A percentile compares a stretch with the other conserved stretches of the same genome.
Evolutionary conservation across 1,140 invertebrate species (phyloP).

Genomic region (Reticulitermes speratus): DNA sequence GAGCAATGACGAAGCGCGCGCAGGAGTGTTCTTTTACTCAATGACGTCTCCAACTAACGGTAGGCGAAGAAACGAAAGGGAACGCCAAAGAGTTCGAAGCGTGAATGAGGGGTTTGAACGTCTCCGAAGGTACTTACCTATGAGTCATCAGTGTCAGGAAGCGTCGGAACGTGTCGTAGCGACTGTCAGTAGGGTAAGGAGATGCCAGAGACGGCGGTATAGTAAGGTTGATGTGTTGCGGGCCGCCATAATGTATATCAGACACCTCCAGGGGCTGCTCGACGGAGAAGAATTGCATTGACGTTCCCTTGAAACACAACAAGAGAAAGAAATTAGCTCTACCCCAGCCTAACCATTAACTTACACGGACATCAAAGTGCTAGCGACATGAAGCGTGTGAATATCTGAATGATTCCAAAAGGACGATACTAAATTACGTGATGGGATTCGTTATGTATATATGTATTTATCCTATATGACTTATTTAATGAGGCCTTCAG

Average conservation of each 20-base stretch:
- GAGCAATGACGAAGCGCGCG: not conserved
- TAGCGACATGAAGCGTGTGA: too few relatives aligned
- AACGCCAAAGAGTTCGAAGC: slow-evolving; percentile 53
- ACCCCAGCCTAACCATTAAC: too few relatives aligned
- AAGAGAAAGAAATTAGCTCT: too few relatives aligned
- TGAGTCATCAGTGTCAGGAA: not conserved
- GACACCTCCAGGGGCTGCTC: slow-evolving; percentile 49
- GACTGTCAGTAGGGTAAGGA: not conserved
- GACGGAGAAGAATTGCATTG: slow-evolving; percentile 34
- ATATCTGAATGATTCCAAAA: too few relatives aligned
- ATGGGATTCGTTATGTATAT: too few relatives aligned
- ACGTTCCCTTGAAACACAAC: not conserved
- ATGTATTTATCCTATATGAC: too few relatives aligned
- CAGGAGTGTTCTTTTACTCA: not conserved
- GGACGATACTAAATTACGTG: too few relatives aligned
- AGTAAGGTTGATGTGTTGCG: slow-evolving; percentile 57
- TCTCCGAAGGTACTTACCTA: slow-evolving; percentile 44
- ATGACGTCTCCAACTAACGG: slow-evolving; percentile 43
- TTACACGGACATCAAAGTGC: too few relatives aligned
- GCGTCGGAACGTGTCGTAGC: slow-evolving; percentile 41
- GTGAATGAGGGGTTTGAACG: slow-evolving; percentile 50
- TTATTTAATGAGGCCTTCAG: too few relatives aligned
- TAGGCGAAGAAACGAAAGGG: slow-evolving; percentile 53
- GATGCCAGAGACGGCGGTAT: not conserved
- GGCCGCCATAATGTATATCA: slow-evolving; percentile 56